Evolutionary conservation across 2,797 vertebrate species (phyloP).

Genomic region (Hemibagrus guttatus): DNA sequence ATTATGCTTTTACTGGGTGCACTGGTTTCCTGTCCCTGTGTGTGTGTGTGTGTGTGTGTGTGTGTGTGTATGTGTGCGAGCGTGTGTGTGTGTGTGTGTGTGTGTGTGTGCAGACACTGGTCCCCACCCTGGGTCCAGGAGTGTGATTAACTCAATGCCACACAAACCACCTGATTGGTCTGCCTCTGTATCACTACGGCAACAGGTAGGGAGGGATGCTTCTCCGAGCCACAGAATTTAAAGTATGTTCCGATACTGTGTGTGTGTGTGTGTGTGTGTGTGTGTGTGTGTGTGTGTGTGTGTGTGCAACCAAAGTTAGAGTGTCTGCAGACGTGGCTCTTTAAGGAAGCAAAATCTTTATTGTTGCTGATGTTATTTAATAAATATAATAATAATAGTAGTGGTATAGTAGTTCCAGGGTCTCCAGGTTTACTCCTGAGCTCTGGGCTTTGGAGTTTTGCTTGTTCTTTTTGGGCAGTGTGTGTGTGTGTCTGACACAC

Average conservation of each 20-base stretch:
- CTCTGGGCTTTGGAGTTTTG: neutral
- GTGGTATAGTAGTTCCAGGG: neutral
- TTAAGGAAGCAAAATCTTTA: neutral
- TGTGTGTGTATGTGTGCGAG: constrained; percentile 40
- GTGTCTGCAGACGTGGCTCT: neutral
- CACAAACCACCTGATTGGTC: constrained; percentile 44
- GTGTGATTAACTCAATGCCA: constrained; percentile 66
- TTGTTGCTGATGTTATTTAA: neutral
- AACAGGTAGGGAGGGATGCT: constrained; percentile 61
- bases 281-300: constrained; percentile 9
- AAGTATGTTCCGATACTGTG: constrained; percentile 47
- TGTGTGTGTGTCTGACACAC: no score
- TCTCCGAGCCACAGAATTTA: constrained; percentile 55
- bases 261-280: constrained; percentile 21
- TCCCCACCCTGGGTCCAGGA: constrained; percentile 56
- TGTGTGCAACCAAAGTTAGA: neutral
- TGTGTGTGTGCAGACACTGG: constrained; percentile 30
- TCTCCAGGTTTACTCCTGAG: neutral
- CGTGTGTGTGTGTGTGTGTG: constrained; percentile 6
- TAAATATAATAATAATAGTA: neutral
- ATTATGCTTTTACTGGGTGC: constrained; percentile 77
- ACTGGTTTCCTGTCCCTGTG: constrained; percentile 66
- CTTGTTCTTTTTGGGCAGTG: neutral
- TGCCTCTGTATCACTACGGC: constrained; percentile 57
- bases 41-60: constrained; percentile 9